These are phyloP conservation scores for Dicrostonyx torquatus DNA, from an alignment of 2,797 vertebrate species.

Conservation along the genomic window DNA sequence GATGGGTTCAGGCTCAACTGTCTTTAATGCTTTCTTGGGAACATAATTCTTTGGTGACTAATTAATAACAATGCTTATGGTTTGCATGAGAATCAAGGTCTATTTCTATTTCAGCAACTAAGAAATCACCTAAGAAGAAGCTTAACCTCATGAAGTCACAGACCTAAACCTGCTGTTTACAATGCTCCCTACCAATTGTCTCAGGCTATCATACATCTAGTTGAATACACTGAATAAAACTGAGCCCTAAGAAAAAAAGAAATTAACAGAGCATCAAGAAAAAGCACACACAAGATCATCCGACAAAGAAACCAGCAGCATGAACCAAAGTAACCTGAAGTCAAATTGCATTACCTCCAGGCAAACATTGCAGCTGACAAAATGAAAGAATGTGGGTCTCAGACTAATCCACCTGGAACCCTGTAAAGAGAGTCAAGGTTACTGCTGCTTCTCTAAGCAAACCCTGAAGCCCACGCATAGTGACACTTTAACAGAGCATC, in stretches of 20 bases:
- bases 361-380: slow-evolving; percentile 47
- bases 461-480: slow-evolving; percentile 62
- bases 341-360: background rate
- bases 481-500: slow-evolving; percentile 70
- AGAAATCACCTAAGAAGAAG: slow-evolving; percentile 2
- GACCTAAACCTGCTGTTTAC: background rate
- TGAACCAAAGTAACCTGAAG: slow-evolving; percentile 32
- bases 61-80: background rate
- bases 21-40: background rate
- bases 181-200: background rate
- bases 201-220: background rate
- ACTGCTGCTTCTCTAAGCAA: slow-evolving; percentile 67
- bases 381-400: slow-evolving; percentile 15
- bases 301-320: background rate
- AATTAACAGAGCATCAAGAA: background rate
- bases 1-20: background rate
- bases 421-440: slow-evolving; percentile 69
- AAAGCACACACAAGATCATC: background rate
- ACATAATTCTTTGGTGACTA: slow-evolving; percentile 11
- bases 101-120: slow-evolving; percentile 1
- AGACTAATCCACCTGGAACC: slow-evolving; percentile 45
- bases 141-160: slow-evolving; percentile 4
- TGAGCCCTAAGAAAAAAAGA: slow-evolving; percentile 16
- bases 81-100: background rate
- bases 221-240: slow-evolving; percentile 28